phyloP scores from a whole-genome alignment of 2,888 invertebrate genomes.

The Chesias legatella region DNA sequence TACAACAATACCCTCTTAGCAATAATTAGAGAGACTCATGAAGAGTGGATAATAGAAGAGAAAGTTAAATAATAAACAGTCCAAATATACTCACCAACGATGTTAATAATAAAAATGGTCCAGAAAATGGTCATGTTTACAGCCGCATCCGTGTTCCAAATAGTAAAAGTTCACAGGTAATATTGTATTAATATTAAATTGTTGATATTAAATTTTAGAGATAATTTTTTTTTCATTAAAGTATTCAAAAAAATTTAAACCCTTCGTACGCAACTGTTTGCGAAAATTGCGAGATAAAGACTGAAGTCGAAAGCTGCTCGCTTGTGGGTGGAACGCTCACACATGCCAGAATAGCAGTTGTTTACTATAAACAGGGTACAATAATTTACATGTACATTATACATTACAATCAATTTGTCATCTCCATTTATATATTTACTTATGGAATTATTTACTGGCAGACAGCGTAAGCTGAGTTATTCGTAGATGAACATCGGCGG shows the following conservation, averaged over 20 bases:
- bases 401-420: background rate
- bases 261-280: slow-evolving; percentile 46
- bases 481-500: no score
- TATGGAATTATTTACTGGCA: no score
- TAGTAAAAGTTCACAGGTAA: no score
- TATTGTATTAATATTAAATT: no score
- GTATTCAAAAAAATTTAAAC: no score
- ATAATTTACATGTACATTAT: slow-evolving; percentile 16
- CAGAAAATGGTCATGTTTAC: slow-evolving; percentile 48
- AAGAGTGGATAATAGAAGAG: no score
- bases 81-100: slow-evolving; percentile 45
- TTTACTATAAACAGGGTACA: slow-evolving; percentile 39
- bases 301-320: slow-evolving; percentile 45
- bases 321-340: slow-evolving; percentile 46
- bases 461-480: no score
- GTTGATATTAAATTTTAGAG: no score
- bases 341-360: slow-evolving; percentile 45
- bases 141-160: slow-evolving; percentile 38
- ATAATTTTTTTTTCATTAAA: no score
- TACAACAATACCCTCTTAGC: no score
- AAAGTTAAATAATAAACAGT: slow-evolving; percentile 8
- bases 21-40: no score
- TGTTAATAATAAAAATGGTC: slow-evolving; percentile 40
- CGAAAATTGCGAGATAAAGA: slow-evolving; percentile 64
- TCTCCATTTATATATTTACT: no score